These are phyloP conservation scores for Campoplex capitator DNA, from an alignment of 2,888 invertebrate species.

Conservation along the genomic window DNA sequence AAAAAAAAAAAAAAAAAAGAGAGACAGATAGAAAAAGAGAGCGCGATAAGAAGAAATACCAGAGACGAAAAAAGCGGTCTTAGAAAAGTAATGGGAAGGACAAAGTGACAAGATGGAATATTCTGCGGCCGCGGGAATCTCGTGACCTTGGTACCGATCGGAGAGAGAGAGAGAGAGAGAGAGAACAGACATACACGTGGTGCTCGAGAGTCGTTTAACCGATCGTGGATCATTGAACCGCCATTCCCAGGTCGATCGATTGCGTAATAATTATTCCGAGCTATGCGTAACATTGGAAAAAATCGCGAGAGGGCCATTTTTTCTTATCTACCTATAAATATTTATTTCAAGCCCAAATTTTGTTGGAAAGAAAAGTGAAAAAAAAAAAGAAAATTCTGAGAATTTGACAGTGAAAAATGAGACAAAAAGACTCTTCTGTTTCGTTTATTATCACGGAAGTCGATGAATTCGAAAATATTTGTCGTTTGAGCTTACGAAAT, in stretches of 20 bases:
- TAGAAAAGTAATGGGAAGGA: slow-evolving; percentile 4
- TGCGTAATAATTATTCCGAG: slow-evolving; percentile 57
- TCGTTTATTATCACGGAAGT: not conserved
- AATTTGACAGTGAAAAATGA: not conserved
- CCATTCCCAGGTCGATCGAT: slow-evolving; percentile 48
- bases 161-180: slow-evolving; percentile 35
- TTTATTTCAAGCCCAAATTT: not conserved
- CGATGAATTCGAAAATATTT: not conserved
- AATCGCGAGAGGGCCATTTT: not conserved
- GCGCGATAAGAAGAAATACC: not conserved
- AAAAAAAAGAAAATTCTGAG: not conserved
- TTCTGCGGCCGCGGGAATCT: slow-evolving; percentile 29
- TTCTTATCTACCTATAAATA: not conserved
- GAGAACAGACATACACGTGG: slow-evolving; percentile 49
- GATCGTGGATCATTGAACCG: slow-evolving; percentile 66
- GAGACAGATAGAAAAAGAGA: not conserved
- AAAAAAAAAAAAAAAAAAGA: slow-evolving; percentile 1
- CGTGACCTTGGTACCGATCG: slow-evolving; percentile 61
- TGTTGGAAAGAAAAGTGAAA: not conserved
- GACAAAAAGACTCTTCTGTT: not conserved
- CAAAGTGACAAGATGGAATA: slow-evolving; percentile 25
- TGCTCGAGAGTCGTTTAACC: slow-evolving; percentile 15
- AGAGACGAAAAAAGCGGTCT: slow-evolving; percentile 3
- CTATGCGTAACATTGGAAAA: not conserved
- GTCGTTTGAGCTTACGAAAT: not conserved